Evolutionary conservation across 2,888 invertebrate genomes (phyloP).

Genomic region (Protophormia terraenovae): DNA sequence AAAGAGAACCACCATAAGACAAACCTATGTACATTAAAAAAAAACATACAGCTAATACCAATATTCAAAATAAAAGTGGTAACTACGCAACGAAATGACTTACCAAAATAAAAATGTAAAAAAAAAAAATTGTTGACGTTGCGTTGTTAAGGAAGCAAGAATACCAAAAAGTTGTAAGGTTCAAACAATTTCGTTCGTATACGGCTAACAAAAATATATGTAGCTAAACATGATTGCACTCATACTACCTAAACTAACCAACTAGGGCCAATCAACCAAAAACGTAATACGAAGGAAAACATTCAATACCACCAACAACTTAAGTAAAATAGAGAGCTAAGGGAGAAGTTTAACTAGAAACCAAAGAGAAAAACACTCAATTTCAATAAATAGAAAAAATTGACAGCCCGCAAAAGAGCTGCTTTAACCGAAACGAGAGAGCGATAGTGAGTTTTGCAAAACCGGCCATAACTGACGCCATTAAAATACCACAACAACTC

Average conservation of each 20-base stretch:
- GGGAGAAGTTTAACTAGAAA: neutral
- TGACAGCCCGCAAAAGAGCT: neutral
- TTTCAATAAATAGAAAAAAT: neutral
- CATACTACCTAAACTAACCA: neutral
- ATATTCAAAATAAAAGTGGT: slow-evolving; percentile 45
- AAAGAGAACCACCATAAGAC: neutral
- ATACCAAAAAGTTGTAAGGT: slow-evolving; percentile 1
- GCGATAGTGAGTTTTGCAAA: slow-evolving; percentile 49
- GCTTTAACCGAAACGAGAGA: neutral
- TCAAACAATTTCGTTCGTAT: neutral
- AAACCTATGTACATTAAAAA: neutral
- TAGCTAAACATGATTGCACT: neutral
- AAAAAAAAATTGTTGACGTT: slow-evolving; percentile 47
- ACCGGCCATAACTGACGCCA: slow-evolving; percentile 67
- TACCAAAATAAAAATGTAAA: neutral
- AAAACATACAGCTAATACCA: neutral
- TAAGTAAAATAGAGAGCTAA: neutral
- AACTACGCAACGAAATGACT: slow-evolving; percentile 56
- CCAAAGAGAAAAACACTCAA: slow-evolving; percentile 57
- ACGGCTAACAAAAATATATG: neutral
- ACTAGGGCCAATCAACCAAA: slow-evolving; percentile 11
- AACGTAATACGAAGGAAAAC: neutral
- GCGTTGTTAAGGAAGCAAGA: slow-evolving; percentile 38
- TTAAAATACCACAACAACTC: slow-evolving; percentile 64
- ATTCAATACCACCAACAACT: neutral